These are phyloP conservation scores for Myotis brandtii DNA, from an alignment of 2,113 vertebrate species.

Conservation along the genomic window DNA sequence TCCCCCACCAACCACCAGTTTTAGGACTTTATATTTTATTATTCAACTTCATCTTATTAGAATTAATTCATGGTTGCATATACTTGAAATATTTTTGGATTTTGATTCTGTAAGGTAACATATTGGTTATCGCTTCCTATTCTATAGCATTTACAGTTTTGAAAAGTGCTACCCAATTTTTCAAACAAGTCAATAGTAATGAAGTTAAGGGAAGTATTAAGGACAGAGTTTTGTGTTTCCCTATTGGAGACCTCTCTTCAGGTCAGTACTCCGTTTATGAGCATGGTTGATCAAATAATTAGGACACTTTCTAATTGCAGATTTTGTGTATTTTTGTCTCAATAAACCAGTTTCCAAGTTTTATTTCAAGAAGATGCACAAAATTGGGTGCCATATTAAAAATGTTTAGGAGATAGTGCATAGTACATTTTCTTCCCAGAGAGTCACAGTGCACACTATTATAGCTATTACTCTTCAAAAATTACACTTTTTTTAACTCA, in stretches of 20 bases:
- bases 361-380: constrained; percentile 31
- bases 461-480: constrained; percentile 30
- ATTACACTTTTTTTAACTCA: constrained; percentile 51
- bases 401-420: constrained; percentile 11
- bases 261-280: not conserved
- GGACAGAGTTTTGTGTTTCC: not conserved
- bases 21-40: not conserved
- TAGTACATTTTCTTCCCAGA: not conserved
- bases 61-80: not conserved
- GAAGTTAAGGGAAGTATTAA: not conserved
- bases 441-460: not conserved
- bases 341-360: not conserved
- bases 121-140: not conserved
- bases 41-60: constrained; percentile 5
- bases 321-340: not conserved
- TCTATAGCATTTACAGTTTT: not conserved
- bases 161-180: not conserved
- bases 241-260: not conserved
- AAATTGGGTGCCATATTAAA: constrained; percentile 24
- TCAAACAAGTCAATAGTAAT: not conserved
- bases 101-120: constrained; percentile 12
- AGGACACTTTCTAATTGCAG: not conserved
- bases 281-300: not conserved
- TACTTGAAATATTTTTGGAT: not conserved
- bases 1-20: not conserved